phyloP scores from a whole-genome alignment of 2,113 vertebrate species.

The Caretta caretta region DNA sequence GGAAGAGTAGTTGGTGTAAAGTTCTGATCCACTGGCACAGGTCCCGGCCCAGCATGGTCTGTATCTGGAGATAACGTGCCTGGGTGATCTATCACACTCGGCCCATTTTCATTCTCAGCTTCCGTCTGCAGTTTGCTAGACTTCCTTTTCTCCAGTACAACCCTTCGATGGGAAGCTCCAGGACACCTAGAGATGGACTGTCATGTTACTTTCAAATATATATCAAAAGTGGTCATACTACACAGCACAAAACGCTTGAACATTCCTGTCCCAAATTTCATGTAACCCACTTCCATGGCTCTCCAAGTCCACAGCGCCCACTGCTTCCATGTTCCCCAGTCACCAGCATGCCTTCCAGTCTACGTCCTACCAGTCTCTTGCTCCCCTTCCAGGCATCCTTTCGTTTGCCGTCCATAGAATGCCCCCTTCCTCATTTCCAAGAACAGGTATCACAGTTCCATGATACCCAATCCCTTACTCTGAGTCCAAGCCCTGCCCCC shows the following conservation, averaged over 20 bases:
- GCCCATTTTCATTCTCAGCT: slow-evolving; percentile 75
- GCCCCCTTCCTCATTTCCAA: background rate
- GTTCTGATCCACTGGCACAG: slow-evolving; percentile 69
- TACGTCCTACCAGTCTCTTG: background rate
- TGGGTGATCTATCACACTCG: slow-evolving; percentile 76
- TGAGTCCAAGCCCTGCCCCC: background rate
- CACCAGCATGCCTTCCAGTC: background rate
- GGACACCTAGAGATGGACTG: slow-evolving; percentile 85
- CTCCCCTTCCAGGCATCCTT: background rate
- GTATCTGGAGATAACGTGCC: slow-evolving; percentile 71
- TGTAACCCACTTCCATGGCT: background rate
- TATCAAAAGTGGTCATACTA: background rate
- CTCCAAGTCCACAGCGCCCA: background rate
- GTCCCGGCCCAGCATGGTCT: slow-evolving; percentile 69
- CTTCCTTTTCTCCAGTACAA: slow-evolving; percentile 83
- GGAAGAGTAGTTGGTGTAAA: slow-evolving; percentile 76
- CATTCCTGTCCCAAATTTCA: background rate
- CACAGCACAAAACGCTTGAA: background rate
- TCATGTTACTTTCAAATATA: background rate
- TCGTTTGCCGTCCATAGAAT: background rate
- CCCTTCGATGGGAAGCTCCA: slow-evolving; percentile 89
- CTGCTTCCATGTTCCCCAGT: background rate
- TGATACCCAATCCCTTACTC: background rate
- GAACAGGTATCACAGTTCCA: background rate
- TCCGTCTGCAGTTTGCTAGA: slow-evolving; percentile 75